Evolutionary conservation across 2,888 invertebrate species (phyloP).

Genomic region (Apotomis turbidana): DNA sequence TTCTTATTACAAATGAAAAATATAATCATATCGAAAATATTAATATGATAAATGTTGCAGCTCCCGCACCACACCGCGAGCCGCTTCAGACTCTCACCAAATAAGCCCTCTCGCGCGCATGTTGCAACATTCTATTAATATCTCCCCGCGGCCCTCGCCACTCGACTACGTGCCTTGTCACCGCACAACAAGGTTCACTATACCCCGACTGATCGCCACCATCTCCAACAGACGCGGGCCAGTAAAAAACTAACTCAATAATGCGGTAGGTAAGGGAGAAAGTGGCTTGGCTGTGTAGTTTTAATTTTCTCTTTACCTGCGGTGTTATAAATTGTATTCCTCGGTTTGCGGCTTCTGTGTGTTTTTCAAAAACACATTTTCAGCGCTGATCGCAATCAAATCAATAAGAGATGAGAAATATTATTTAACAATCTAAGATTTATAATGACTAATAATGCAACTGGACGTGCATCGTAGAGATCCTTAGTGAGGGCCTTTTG

Average conservation of each 20-base stretch:
- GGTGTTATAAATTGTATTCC: slow-evolving; percentile 59
- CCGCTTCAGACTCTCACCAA: slow-evolving; percentile 63
- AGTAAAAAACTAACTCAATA: slow-evolving; percentile 10
- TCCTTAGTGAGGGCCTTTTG: too few relatives aligned
- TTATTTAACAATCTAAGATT: neutral
- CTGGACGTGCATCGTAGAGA: too few relatives aligned
- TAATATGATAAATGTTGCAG: neutral
- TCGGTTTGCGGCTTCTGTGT: slow-evolving; percentile 26
- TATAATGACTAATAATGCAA: too few relatives aligned
- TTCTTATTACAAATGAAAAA: too few relatives aligned
- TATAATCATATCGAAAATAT: neutral
- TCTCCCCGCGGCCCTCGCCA: slow-evolving; percentile 7
- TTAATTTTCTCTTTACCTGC: slow-evolving; percentile 61
- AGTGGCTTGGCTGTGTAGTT: slow-evolving; percentile 12
- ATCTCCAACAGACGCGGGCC: neutral
- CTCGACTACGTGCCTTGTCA: neutral
- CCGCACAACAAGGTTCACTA: neutral
- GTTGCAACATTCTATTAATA: slow-evolving; percentile 56
- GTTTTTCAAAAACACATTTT: slow-evolving; percentile 25
- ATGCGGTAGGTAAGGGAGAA: neutral
- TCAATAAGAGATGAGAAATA: neutral
- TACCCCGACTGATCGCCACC: neutral
- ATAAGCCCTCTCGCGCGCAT: slow-evolving; percentile 72
- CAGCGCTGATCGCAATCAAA: neutral
- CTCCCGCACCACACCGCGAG: slow-evolving; percentile 34